Evolutionary conservation across 2,797 vertebrate genomes (phyloP), one percentile per base, ranked within the genome.

Genomic region (Synanceia verrucosa): DNA sequence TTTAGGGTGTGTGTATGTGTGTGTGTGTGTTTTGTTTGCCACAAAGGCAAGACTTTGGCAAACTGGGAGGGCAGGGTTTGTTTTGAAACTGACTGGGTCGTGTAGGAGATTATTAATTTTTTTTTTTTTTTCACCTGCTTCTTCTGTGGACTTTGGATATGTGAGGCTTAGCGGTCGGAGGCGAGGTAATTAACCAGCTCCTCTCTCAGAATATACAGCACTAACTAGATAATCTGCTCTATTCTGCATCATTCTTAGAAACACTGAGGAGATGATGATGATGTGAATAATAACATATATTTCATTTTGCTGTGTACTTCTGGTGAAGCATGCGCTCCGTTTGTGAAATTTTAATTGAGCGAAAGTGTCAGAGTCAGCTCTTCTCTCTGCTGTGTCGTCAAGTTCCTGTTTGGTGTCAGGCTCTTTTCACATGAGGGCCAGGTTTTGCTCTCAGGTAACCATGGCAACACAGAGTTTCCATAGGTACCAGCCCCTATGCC

Each of bases 71-170:
- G 81, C 66, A 70, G 64, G 77, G 70, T 79, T 70, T 71, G 62
- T 80, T 82, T 77, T 76, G 41, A 64, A 78, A 71, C 74, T 58
- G 65, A 76, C 69, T 23, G 46, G n/a, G 21, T 23, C 66, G 52
- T 72, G 56, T 72, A 65, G 51, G 56, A 56, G 65, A 67, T 34
- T n/a, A n/a, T n/a, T n/a, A n/a, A n/a, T n/a, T n/a, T n/a, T n/a
- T n/a, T n/a, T n/a, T n/a, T n/a, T n/a, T 78, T 83, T 83, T 73
- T 57, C 43, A 6, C 69, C 69, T 46, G 34, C 57, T 80, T 65
- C 62, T 23, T 76, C 70, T 76, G 82, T 90, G 89, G 85, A 92
- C 88, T 86, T 81, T 86, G 84, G 77, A 83, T 78, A 62, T 78
- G 65, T 79, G 79, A 85, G 47, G 41, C 59, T 28, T 33, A 81